phyloP scores from a whole-genome alignment of 2,797 vertebrate genomes.

The Typhlichthys eigenmanni region DNA sequence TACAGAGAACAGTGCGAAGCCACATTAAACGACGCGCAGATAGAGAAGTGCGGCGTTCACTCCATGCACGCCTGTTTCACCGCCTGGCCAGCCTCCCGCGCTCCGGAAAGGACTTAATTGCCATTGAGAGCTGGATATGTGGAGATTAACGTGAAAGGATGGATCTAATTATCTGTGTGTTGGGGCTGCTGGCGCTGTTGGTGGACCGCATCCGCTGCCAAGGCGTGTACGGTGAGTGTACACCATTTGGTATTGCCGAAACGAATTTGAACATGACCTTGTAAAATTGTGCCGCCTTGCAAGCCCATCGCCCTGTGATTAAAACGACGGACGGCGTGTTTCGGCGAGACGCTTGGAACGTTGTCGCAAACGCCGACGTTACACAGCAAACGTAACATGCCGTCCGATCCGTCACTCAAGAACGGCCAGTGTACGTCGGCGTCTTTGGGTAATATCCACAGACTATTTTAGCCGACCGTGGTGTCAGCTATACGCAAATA shows the following conservation, averaged over 20 bases:
- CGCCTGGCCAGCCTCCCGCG: conserved; percentile 37
- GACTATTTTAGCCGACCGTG: conserved; percentile 6
- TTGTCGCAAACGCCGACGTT: conserved; percentile 37
- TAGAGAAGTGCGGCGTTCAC: conserved; percentile 40
- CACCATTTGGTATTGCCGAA: conserved; percentile 21
- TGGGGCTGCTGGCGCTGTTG: conserved; percentile 86
- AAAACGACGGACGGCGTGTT: conserved; percentile 25
- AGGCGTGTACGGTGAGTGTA: conserved; percentile 92
- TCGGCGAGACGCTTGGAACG: conserved; percentile 40
- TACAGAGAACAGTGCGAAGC: conserved; percentile 28
- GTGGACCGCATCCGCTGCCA: conserved; percentile 86
- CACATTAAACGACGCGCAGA: conserved; percentile 41
- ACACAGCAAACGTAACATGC: conserved; percentile 25
- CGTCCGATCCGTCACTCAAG: no score
- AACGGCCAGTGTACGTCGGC: no score
- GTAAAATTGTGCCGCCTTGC: conserved; percentile 39
- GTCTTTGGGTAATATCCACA: no score
- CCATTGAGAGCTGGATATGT: conserved; percentile 83
- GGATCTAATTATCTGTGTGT: conserved; percentile 88
- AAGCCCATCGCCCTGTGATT: not conserved
- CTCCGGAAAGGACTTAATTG: conserved; percentile 76
- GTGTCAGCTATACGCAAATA: conserved; percentile 9
- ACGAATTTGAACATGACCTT: conserved; percentile 69
- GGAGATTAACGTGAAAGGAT: conserved; percentile 88
- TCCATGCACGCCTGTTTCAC: conserved; percentile 56